Evolutionary conservation across 2,797 vertebrate species (phyloP).

Genomic region (Psittacula derbiana): DNA sequence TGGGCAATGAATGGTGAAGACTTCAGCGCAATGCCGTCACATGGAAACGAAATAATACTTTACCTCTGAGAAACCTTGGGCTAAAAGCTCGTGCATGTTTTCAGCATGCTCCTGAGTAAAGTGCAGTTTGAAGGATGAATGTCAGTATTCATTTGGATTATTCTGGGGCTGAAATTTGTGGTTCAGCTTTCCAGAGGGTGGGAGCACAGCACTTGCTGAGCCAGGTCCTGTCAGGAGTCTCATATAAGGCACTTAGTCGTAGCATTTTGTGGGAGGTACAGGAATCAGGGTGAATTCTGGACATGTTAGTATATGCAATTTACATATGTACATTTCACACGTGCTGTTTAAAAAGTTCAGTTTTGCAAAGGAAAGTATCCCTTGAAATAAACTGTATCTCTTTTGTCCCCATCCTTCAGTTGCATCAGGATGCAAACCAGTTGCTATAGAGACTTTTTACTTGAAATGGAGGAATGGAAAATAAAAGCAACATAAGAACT

Average conservation of each 20-base stretch:
- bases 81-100: neutral
- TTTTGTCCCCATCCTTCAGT: neutral
- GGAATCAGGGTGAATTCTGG: neutral
- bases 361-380: neutral
- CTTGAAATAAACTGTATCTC: neutral
- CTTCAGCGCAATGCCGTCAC: neutral
- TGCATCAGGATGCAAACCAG: neutral
- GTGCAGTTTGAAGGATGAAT: neutral
- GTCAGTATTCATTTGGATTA: neutral
- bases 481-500: neutral
- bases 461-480: neutral
- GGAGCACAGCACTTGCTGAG: neutral
- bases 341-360: neutral
- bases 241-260: neutral
- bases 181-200: neutral
- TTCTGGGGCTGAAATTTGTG: neutral
- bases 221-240: neutral
- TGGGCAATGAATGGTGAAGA: neutral
- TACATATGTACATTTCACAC: accelerated
- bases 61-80: neutral
- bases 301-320: neutral
- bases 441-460: slow-evolving; percentile 1
- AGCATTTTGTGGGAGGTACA: neutral
- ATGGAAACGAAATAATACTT: neutral
- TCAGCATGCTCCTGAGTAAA: neutral